Evolutionary conservation across 2,888 invertebrate genomes (phyloP).

Genomic region (Drosophila hamatofila): DNA sequence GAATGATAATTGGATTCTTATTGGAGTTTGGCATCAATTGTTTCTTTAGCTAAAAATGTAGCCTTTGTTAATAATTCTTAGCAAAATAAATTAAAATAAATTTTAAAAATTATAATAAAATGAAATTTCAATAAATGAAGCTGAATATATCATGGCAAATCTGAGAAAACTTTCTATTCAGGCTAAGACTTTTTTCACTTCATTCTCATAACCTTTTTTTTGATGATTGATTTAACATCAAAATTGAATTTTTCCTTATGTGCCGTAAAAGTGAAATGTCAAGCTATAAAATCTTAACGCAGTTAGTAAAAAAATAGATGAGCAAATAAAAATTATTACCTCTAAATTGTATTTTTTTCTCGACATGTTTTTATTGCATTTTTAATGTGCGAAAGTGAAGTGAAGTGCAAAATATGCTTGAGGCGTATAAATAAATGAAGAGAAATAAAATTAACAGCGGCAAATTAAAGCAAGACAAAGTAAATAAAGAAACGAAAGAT

Average conservation of each 20-base stretch:
- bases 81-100: not conserved
- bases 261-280: conserved; percentile 60
- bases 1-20: not conserved
- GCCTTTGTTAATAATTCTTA: not conserved
- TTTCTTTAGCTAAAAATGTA: not conserved
- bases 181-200: not conserved
- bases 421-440: conserved; percentile 24
- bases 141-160: accelerated
- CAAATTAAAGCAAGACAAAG: conserved; percentile 11
- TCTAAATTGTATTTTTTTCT: not conserved
- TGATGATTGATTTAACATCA: conserved; percentile 11
- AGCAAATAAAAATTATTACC: conserved; percentile 53
- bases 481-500: not conserved
- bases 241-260: conserved; percentile 3
- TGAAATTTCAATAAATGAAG: not conserved
- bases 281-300: conserved; percentile 11
- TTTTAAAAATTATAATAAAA: not conserved
- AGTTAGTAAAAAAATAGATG: conserved; percentile 40
- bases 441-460: not conserved
- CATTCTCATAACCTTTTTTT: not conserved
- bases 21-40: not conserved
- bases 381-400: conserved; percentile 67
- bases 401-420: conserved; percentile 23
- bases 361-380: conserved; percentile 37
- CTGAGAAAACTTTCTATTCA: not conserved